Percentiles rank a stretch among this genome's conserved stretches.
phyloP scores from a whole-genome alignment of 2,888 invertebrate genomes.

The Lottia gigantea region DNA sequence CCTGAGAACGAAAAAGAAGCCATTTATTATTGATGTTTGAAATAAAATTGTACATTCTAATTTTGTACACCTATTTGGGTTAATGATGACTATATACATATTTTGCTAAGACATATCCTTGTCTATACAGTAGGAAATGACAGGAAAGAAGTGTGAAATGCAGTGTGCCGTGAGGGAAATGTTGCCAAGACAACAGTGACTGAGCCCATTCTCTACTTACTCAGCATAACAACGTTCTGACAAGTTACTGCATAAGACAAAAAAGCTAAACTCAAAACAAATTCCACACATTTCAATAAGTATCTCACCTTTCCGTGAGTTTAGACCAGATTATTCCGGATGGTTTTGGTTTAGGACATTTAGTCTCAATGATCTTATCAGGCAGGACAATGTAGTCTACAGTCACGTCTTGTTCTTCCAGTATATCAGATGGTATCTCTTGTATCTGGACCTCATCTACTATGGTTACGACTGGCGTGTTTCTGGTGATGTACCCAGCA shows the following conservation, averaged over 20 bases:
- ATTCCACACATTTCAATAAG: not conserved
- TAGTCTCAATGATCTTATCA: constrained; percentile 77
- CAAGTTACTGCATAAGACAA: too few relatives aligned
- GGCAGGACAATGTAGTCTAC: constrained; percentile 89
- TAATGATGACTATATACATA: too few relatives aligned
- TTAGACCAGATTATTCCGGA: constrained; percentile 83
- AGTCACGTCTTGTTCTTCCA: constrained; percentile 84
- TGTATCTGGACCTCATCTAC: constrained; percentile 89
- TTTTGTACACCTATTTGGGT: too few relatives aligned
- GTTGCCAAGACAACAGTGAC: not conserved
- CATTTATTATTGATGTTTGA: too few relatives aligned
- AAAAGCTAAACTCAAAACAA: too few relatives aligned
- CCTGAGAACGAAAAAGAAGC: constrained; percentile 70
- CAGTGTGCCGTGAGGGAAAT: constrained; percentile 68
- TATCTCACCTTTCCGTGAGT: constrained; percentile 65
- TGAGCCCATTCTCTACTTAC: not conserved
- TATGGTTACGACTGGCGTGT: constrained; percentile 81
- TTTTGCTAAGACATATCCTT: too few relatives aligned
- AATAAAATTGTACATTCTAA: too few relatives aligned
- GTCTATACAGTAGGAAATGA: too few relatives aligned
- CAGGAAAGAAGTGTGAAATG: too few relatives aligned
- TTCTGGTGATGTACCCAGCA: constrained; percentile 80
- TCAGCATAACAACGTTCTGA: too few relatives aligned
- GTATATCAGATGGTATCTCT: constrained; percentile 79
- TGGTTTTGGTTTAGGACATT: constrained; percentile 74